A percentile compares a stretch with the other conserved stretches of the same genome.
These are phyloP conservation scores for Smittia aterrima DNA, from an alignment of 2,888 invertebrate species.

Conservation along the genomic window DNA sequence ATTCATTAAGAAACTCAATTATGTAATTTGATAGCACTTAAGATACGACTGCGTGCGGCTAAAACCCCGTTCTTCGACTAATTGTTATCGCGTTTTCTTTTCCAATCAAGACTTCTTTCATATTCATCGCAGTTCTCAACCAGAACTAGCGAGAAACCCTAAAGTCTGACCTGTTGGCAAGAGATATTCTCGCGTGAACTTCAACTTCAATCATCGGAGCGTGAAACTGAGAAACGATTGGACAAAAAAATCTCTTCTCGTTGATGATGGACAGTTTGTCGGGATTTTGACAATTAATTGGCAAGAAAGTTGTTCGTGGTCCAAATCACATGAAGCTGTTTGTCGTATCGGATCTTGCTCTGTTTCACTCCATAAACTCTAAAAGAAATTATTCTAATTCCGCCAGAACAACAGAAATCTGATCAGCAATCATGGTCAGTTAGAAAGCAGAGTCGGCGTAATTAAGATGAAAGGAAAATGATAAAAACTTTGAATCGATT, in stretches of 20 bases:
- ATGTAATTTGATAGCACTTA: conserved; percentile 10
- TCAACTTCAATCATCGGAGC: neutral
- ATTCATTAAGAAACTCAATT: conserved; percentile 19
- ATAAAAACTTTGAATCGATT: neutral
- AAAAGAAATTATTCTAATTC: neutral
- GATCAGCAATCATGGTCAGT: conserved; percentile 10
- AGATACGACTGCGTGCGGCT: neutral
- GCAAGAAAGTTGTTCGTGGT: neutral
- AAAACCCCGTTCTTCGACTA: neutral
- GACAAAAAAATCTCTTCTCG: neutral
- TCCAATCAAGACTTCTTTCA: neutral
- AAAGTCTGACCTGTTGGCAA: too few species aligned
- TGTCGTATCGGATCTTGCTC: neutral
- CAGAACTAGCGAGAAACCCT: too few species aligned
- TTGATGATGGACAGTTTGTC: conserved; percentile 5
- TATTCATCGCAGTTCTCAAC: too few species aligned
- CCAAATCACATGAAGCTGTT: neutral
- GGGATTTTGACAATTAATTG: conserved; percentile 10
- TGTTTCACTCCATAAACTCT: conserved; percentile 14
- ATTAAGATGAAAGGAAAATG: neutral
- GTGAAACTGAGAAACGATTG: neutral
- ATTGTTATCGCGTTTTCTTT: neutral
- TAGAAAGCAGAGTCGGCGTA: conserved; percentile 11
- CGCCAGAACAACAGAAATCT: neutral
- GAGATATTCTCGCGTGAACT: too few species aligned